Percentiles rank a stretch among this genome's conserved stretches.
These are phyloP conservation scores for Vireo altiloquus DNA, from an alignment of 2,113 vertebrate genomes.

Conservation along the genomic window DNA sequence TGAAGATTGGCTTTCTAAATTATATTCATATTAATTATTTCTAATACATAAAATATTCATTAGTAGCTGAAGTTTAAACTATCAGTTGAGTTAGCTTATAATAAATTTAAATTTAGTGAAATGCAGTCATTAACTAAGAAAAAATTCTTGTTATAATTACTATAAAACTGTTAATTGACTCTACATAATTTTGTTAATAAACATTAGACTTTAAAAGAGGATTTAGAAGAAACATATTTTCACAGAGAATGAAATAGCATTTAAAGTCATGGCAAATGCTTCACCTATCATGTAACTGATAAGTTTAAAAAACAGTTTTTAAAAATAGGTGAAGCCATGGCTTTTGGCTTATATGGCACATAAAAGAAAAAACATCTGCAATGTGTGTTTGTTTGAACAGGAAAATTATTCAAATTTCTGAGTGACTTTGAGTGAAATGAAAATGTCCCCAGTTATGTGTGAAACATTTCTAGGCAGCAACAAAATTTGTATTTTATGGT, in stretches of 20 bases:
- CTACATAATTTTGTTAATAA: background rate
- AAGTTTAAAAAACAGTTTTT: background rate
- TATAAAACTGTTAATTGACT: background rate
- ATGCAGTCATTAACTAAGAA: background rate
- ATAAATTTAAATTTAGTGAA: slow-evolving; percentile 7
- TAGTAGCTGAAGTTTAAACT: background rate
- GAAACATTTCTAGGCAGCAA: background rate
- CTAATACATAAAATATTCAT: background rate
- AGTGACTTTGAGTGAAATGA: background rate
- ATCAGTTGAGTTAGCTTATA: background rate
- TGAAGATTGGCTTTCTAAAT: background rate
- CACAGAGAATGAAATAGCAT: background rate
- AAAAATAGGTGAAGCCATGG: background rate
- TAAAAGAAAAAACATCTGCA: background rate
- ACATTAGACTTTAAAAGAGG: background rate
- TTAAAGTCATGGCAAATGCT: background rate
- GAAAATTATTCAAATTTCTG: background rate
- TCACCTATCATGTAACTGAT: background rate
- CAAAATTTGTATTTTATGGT: background rate
- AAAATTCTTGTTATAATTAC: background rate
- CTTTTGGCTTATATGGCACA: background rate
- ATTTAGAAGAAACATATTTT: background rate
- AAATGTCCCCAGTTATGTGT: background rate
- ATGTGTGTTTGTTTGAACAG: background rate
- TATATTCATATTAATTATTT: background rate